A percentile compares a stretch with the other conserved stretches of the same genome.
Evolutionary conservation across 1,140 invertebrate species (phyloP).

Genomic region (Gryllus bimaculatus): DNA sequence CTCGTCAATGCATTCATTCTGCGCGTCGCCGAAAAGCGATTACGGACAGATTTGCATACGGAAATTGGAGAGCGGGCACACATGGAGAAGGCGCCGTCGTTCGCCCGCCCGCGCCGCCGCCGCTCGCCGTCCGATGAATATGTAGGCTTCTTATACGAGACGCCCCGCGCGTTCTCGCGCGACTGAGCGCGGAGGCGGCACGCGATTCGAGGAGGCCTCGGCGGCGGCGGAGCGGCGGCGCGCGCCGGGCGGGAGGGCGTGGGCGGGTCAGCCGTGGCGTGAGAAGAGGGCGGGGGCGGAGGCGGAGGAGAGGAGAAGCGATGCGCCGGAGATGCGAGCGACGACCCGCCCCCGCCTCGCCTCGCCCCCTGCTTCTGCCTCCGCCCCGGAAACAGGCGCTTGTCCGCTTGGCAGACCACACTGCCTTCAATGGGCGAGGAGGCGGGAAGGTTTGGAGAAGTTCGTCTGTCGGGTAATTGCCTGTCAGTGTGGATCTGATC

Average conservation of each 20-base stretch:
- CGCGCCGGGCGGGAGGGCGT: no score
- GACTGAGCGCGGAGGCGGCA: neutral
- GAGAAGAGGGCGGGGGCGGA: neutral
- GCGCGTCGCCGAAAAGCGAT: neutral
- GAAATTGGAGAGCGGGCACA: neutral
- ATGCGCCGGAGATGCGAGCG: neutral
- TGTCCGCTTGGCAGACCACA: no score
- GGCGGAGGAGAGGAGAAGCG: neutral
- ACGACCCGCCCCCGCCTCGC: no score
- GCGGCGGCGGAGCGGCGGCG: no score
- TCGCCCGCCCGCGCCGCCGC: no score
- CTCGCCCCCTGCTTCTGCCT: no score
- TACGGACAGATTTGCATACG: constrained; percentile 1
- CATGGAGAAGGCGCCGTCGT: neutral
- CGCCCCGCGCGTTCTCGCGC: no score
- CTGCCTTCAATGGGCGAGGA: no score
- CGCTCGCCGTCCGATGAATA: neutral
- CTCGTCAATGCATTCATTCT: neutral
- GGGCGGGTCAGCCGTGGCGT: constrained; percentile 1
- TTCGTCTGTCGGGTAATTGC: no score
- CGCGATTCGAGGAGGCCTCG: neutral
- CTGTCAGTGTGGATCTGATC: no score
- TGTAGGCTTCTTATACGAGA: neutral
- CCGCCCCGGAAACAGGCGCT: no score
- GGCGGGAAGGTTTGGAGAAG: no score